Percentiles rank a stretch among this genome's conserved stretches.
These are phyloP conservation scores for Drosophila nigrodunni DNA, from an alignment of 1,140 invertebrate genomes.

Conservation along the genomic window DNA sequence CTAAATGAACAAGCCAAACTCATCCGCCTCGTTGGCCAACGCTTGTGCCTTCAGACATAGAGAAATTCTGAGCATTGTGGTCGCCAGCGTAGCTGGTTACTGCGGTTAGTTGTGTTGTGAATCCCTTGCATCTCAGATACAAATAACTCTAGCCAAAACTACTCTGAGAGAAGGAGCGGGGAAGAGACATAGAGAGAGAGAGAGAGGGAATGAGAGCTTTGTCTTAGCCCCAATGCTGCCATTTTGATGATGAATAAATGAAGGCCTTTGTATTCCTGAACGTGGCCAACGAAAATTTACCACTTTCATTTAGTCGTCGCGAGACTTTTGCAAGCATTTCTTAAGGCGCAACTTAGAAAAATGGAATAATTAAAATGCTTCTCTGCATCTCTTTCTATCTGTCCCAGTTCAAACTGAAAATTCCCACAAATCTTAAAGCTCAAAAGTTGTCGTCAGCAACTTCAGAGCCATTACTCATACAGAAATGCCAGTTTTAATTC, in stretches of 20 bases:
- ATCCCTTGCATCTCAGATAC: conserved; percentile 42
- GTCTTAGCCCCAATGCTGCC: conserved; percentile 57
- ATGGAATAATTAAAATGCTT: conserved; percentile 65
- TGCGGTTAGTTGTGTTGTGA: conserved; percentile 32
- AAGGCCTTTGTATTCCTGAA: conserved; percentile 67
- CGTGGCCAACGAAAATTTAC: conserved; percentile 58
- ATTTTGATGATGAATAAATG: conserved; percentile 82
- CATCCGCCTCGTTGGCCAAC: conserved; percentile 45
- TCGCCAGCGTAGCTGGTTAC: conserved; percentile 37
- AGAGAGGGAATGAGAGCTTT: conserved; percentile 37
- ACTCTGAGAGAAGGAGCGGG: background rate
- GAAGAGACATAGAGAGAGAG: no score
- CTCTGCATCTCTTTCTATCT: background rate
- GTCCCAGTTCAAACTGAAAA: conserved; percentile 2
- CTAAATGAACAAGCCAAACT: conserved; percentile 77
- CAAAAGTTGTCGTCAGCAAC: conserved; percentile 24
- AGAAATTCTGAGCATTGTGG: conserved; percentile 31
- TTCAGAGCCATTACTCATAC: conserved; percentile 10
- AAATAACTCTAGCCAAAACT: conserved; percentile 39
- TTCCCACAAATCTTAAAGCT: conserved; percentile 42
- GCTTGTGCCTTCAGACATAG: background rate
- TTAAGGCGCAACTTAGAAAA: conserved; percentile 32
- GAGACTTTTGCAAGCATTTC: conserved; percentile 28
- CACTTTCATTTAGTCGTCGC: conserved; percentile 72
- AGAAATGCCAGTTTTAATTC: conserved; percentile 37